phyloP scores from a whole-genome alignment of 2,113 vertebrate species.

The Dolichotis patagonum region DNA sequence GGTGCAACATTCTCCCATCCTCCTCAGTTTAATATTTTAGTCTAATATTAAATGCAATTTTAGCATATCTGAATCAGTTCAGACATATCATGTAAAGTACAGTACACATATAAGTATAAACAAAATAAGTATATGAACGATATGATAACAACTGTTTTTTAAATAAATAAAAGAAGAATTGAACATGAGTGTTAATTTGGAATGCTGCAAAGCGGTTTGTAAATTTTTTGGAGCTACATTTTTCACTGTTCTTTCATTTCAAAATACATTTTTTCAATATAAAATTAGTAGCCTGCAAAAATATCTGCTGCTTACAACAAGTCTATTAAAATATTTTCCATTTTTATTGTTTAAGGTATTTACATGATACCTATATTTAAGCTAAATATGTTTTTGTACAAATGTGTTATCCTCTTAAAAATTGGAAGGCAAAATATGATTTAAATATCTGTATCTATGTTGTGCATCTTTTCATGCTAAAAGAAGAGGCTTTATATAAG shows the following conservation, averaged over 20 bases:
- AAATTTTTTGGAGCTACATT: not conserved
- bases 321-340: not conserved
- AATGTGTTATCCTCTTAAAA: not conserved
- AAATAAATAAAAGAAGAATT: not conserved
- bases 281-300: constrained; percentile 5
- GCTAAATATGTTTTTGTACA: not conserved
- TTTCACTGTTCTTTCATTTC: not conserved
- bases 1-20: not conserved
- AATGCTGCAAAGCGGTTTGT: not conserved
- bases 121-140: not conserved
- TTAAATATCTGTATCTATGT: not conserved
- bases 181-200: not conserved
- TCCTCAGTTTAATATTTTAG: not conserved
- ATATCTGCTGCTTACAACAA: not conserved
- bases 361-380: not conserved
- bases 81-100: not conserved
- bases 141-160: not conserved
- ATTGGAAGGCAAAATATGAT: not conserved
- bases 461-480: not conserved
- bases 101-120: not conserved
- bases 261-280: not conserved
- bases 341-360: not conserved
- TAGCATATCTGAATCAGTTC: not conserved
- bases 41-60: not conserved
- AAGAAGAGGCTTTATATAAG: not conserved